phyloP scores from a whole-genome alignment of 2,888 invertebrate species.

The Antheraea assamensis region DNA sequence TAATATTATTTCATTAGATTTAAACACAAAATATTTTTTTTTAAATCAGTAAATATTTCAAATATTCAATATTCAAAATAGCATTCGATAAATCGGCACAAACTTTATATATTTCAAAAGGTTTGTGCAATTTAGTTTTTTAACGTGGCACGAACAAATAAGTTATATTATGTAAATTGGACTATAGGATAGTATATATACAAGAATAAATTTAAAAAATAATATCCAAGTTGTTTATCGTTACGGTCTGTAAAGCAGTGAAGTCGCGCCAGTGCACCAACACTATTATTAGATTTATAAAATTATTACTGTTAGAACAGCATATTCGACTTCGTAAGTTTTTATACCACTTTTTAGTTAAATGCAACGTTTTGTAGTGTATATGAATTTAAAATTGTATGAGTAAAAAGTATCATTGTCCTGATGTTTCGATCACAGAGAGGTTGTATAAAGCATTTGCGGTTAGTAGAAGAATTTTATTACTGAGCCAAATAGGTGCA shows the following conservation, averaged over 20 bases:
- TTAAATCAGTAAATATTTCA: too few species aligned
- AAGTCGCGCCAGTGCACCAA: not conserved
- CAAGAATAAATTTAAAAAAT: slow-evolving; percentile 3
- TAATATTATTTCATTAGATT: too few species aligned
- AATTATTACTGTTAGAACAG: not conserved
- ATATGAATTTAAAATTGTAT: not conserved
- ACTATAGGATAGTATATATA: slow-evolving; percentile 1
- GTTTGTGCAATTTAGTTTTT: not conserved
- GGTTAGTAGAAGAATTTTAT: not conserved
- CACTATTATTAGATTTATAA: slow-evolving; percentile 2
- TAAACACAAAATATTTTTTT: too few species aligned
- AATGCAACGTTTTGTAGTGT: not conserved
- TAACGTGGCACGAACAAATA: not conserved
- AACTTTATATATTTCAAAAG: too few species aligned
- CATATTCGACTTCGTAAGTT: not conserved
- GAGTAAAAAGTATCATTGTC: not conserved
- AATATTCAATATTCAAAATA: too few species aligned
- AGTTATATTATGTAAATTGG: not conserved
- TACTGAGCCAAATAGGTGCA: too few species aligned
- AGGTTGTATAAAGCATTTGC: not conserved
- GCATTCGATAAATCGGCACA: too few species aligned
- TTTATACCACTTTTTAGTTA: slow-evolving; percentile 6
- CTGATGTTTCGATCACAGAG: not conserved
- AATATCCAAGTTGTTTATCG: slow-evolving; percentile 2
- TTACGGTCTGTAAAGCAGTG: slow-evolving; percentile 5